phyloP scores from a whole-genome alignment of 2,888 invertebrate species.

The Hemistola chrysoprasaria region DNA sequence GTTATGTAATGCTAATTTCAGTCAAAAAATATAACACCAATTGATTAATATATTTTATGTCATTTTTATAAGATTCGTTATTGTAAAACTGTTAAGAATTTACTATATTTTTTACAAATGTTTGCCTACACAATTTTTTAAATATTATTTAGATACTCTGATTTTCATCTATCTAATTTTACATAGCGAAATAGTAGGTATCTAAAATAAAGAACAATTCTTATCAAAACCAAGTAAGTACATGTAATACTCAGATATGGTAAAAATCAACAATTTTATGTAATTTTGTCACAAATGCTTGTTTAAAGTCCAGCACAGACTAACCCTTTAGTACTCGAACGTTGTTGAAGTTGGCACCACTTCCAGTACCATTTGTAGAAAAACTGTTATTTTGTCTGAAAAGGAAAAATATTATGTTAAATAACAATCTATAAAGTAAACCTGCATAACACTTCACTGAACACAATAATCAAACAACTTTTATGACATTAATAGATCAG shows the following conservation, averaged over 20 bases:
- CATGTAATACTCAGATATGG: constrained; percentile 39
- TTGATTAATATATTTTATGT: constrained; percentile 3
- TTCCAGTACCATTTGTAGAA: constrained; percentile 94
- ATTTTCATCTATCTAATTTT: constrained; percentile 25
- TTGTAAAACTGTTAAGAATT: too few species aligned
- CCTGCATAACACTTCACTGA: background rate
- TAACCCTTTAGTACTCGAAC: constrained; percentile 79
- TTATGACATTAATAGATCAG: too few species aligned
- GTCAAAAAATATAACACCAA: constrained; percentile 30
- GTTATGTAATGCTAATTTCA: constrained; percentile 24
- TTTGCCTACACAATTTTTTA: constrained; percentile 1
- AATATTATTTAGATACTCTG: constrained; percentile 14
- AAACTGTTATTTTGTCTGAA: constrained; percentile 94
- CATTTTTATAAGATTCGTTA: too few species aligned
- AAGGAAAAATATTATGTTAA: constrained; percentile 14
- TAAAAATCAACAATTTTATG: constrained; percentile 38
- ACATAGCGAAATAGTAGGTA: constrained; percentile 34
- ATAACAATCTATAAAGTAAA: background rate
- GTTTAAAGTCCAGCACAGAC: constrained; percentile 73
- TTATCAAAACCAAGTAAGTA: constrained; percentile 43
- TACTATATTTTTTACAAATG: too few species aligned
- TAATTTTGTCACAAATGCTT: constrained; percentile 50
- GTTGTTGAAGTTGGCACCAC: constrained; percentile 94
- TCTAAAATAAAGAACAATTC: constrained; percentile 37
- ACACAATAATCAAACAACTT: background rate